Evolutionary conservation across 1,140 invertebrate genomes (phyloP), one percentile per base, ranked within the genome.

Genomic region (Sesamia nonagrioides): DNA sequence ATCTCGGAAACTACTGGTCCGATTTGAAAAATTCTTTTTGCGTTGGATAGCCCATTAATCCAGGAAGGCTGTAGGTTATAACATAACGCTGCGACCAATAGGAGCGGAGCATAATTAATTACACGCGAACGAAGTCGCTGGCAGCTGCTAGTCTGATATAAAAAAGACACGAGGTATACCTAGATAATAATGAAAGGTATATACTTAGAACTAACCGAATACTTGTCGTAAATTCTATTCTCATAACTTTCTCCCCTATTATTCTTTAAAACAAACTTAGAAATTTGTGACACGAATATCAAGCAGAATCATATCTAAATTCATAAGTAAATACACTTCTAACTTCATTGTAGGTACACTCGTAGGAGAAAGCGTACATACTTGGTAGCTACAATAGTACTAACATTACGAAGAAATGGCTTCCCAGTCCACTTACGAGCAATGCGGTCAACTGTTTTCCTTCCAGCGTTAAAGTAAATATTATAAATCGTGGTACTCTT

Each of bases 361-460:
- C 18, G 13, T 13, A 68, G 0, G 13, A 9, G 8, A 40, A 66
- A 21, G 17, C n/a, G 8, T 37, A 18, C 35, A n/a, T 18, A 42
- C 15, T 42, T 42, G 37, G 42, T 33, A 33, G 4, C 18, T 48
- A 42, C 66, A 66, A 66, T 66, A 42, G 37, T 66, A 66, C 61
- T 66, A 21, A 48, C 42, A 69, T 69, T 48, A 69, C 50, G 45
- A 48, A 69, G 66, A 69, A 69, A 69, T 48, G 66, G 66, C 66
- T 69, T 69, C 42, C 66, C 33, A 69, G 66, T 69, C 40, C 42
- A 69, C 66, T 69, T 69, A 69, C 21, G 66, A 48, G 66, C 40
- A 69, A 69, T 69, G 66, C 42, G 42, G 40, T 69, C 42, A 48
- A 69, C 66, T 48, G 63, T 68, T 50, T 63, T 21, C 66, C 21